Evolutionary conservation across 2,888 invertebrate genomes (phyloP).

Genomic region (Phortica magna): DNA sequence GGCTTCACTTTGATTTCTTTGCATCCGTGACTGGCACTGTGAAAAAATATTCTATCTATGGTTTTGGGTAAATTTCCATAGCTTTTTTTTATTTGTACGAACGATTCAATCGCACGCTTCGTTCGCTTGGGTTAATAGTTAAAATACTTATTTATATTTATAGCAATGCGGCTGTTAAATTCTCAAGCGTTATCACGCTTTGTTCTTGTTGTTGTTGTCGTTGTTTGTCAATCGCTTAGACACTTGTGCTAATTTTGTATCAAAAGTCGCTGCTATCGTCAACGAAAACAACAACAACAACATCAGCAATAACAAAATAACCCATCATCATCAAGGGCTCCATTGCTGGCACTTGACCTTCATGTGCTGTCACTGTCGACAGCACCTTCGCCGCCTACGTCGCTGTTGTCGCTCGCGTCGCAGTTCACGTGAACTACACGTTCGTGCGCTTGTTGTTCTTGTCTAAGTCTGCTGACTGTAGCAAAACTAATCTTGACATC

Average conservation of each 20-base stretch:
- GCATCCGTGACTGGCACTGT: constrained; percentile 16
- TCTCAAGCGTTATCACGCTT: background rate
- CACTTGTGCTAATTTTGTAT: background rate
- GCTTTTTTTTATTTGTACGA: constrained; percentile 55
- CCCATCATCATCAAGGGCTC: background rate
- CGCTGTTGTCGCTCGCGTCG: background rate
- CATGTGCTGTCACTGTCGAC: constrained; percentile 9
- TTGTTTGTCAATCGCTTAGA: background rate
- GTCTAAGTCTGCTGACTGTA: constrained; percentile 23
- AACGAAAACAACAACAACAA: background rate
- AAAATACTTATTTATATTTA: constrained; percentile 2
- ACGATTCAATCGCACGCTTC: constrained; percentile 27
- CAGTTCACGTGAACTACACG: constrained; percentile 22
- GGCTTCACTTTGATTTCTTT: constrained; percentile 14
- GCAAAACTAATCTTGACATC: constrained; percentile 1
- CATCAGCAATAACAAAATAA: background rate
- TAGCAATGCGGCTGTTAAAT: background rate
- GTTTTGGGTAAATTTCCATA: constrained; percentile 65
- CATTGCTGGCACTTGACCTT: constrained; percentile 19
- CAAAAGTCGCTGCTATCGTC: background rate
- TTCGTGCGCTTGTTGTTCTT: background rate
- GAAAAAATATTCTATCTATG: constrained; percentile 23
- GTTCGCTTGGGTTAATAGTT: background rate
- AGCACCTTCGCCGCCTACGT: too few relatives aligned
- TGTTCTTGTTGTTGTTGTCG: background rate